Base-by-base conservation (phyloP, 2,888 invertebrate genomes). In the Apodemia hepburni region DNA sequence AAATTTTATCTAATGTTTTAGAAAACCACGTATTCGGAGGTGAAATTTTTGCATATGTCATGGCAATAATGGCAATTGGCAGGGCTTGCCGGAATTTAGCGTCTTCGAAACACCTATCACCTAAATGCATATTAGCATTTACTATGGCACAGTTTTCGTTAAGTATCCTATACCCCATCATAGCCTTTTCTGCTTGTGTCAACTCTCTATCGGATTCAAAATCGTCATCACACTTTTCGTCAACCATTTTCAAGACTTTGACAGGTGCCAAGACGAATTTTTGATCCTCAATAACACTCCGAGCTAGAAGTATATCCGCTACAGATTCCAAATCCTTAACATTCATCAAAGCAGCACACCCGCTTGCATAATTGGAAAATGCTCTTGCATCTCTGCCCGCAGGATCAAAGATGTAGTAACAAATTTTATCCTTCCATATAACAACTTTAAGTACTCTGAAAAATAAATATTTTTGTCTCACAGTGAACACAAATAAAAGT, bases 1-100 rank as follows among this genome's bases (percentile, higher is more conserved):
- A 75, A 60, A 94, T 87, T 77, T 94, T 93, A 71, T 94, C 93
- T 1, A 94, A 68, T 0, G 93, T 93, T 65, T 87, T 92, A 8
- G 87, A 85, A 69, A 91, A 92, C 38, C 38, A 38, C 12, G 92
- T 87, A 61, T 92, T 93, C 0, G 94, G 92, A 0, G 93, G 93
- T 3, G 95, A 94, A 68, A 95, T 94, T 72, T 94, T 92, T 0
- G 94, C 90, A 69, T 95, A 95, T 0, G 94, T 92, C 79, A 95
- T 82, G 3, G 93, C 93, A 7, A 93, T 88, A 0, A 93, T 81
- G 0, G 93, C 89, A 65, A 94, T 93, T 0, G 94, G 82, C 62
- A 95, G 74, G 0, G 94, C 93, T 68, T 94, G 93, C 61, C 94
- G 93, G 69, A 88, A 93, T 64, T 92, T 88, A 0, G 92, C 85